Evolutionary conservation across 2,113 vertebrate species (phyloP).

Genomic region (Otus sunia): DNA sequence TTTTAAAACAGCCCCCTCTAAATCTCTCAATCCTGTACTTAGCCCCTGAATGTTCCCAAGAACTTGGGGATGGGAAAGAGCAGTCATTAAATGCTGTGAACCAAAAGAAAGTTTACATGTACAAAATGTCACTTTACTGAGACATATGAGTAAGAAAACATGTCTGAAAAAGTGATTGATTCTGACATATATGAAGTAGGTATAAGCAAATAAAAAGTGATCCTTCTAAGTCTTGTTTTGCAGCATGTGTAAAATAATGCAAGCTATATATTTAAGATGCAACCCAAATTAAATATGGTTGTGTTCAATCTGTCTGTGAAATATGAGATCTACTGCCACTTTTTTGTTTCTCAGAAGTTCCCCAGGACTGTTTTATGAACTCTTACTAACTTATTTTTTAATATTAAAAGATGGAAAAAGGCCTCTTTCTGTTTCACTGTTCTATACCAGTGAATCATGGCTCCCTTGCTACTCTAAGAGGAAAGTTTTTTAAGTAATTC

Average conservation of each 20-base stretch:
- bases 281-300: not conserved
- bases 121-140: not conserved
- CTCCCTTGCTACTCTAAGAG: constrained; percentile 53
- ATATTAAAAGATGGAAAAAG: constrained; percentile 64
- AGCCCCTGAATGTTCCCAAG: not conserved
- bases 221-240: constrained; percentile 17
- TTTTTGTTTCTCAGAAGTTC: not conserved
- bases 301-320: constrained; percentile 6
- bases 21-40: not conserved
- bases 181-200: constrained; percentile 9
- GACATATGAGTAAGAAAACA: not conserved
- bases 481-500: constrained; percentile 75
- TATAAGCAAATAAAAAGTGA: constrained; percentile 36
- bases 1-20: not conserved
- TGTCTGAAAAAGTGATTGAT: not conserved
- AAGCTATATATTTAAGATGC: not conserved
- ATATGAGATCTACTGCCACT: not conserved
- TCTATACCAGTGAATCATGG: constrained; percentile 54
- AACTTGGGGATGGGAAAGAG: not conserved
- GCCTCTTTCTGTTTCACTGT: constrained; percentile 44
- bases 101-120: not conserved
- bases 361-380: constrained; percentile 23
- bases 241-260: not conserved
- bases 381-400: constrained; percentile 50
- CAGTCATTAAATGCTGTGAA: not conserved